These are phyloP conservation scores for Psittacula cyanocephala DNA, from an alignment of 2,113 vertebrate species.

Conservation along the genomic window DNA sequence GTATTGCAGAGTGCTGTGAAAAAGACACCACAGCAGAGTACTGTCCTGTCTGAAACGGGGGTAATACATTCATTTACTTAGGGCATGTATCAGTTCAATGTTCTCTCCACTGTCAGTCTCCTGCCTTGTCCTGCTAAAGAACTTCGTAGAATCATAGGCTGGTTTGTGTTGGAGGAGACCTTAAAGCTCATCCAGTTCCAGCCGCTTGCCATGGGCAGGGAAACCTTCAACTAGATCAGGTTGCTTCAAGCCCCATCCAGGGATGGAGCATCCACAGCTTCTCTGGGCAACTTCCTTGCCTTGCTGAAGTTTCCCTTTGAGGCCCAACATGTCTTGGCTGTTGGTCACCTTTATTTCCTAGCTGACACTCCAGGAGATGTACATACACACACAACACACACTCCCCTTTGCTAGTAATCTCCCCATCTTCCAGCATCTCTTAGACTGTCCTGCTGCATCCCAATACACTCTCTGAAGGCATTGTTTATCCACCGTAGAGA, in stretches of 20 bases:
- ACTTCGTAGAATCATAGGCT: neutral
- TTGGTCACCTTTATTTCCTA: neutral
- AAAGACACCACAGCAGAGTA: neutral
- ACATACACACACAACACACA: no score
- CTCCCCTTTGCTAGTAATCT: neutral
- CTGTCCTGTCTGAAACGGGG: neutral
- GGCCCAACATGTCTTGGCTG: neutral
- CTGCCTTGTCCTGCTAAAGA: neutral
- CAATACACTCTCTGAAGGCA: neutral
- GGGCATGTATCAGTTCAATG: fast-evolving
- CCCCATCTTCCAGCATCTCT: neutral
- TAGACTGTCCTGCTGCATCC: neutral
- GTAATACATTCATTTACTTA: neutral
- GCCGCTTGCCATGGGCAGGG: neutral
- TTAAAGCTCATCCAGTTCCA: neutral
- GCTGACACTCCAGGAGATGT: neutral
- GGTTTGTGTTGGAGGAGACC: neutral
- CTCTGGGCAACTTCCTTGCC: neutral
- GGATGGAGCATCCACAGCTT: neutral
- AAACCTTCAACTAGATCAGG: neutral
- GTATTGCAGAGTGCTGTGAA: neutral
- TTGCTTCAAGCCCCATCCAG: neutral
- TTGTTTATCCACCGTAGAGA: neutral
- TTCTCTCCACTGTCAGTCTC: neutral
- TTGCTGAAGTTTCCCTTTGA: neutral